These are phyloP conservation scores for Drepanosiphum platanoidis DNA, from an alignment of 2,888 invertebrate genomes.

Conservation along the genomic window DNA sequence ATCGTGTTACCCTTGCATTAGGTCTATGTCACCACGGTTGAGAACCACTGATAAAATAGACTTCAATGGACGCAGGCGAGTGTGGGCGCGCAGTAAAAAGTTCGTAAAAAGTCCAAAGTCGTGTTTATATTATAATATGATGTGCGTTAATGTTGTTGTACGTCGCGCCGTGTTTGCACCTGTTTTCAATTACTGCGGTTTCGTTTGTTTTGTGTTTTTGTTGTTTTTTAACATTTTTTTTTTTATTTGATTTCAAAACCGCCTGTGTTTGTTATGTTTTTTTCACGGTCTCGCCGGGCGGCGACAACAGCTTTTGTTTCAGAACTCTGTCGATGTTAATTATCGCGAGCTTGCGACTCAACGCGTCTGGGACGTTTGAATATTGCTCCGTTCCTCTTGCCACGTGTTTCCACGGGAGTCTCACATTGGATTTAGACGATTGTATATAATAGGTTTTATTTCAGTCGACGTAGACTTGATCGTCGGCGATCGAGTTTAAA, in stretches of 20 bases:
- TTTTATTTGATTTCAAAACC: constrained; percentile 21
- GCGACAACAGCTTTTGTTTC: background rate
- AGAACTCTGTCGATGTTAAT: background rate
- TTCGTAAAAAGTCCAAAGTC: background rate
- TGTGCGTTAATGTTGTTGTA: too few species aligned
- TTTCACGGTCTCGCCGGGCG: background rate
- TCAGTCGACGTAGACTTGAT: too few species aligned
- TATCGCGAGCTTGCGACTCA: too few species aligned
- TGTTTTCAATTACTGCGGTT: background rate
- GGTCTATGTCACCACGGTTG: too few species aligned
- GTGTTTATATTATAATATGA: background rate
- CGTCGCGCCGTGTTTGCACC: background rate
- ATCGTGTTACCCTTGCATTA: too few species aligned
- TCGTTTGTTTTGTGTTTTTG: background rate
- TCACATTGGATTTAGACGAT: too few species aligned
- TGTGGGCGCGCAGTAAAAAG: background rate
- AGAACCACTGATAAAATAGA: background rate
- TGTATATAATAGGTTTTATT: too few species aligned
- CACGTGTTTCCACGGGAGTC: too few species aligned
- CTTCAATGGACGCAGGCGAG: background rate
- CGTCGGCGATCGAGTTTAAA: too few species aligned
- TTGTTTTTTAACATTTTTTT: too few species aligned
- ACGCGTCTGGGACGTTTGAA: background rate
- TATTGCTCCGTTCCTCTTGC: too few species aligned
- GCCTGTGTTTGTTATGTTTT: background rate